Conservation (phyloP, 1,140 invertebrate species). For the Antheraea mylitta region DNA sequence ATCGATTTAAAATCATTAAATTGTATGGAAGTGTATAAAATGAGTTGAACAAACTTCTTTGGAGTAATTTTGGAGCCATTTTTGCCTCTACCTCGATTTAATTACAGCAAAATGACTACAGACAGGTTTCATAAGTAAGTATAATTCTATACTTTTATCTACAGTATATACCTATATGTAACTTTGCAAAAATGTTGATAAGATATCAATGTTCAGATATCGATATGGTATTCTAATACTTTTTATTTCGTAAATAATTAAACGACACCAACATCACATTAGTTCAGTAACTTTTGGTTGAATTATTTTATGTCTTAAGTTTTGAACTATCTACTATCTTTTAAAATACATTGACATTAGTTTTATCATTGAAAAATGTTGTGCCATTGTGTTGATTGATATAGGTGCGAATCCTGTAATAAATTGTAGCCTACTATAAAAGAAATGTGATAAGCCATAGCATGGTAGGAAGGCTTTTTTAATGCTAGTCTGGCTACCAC, state of each 20-base stretch:
- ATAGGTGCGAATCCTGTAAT: too few species aligned
- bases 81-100: constrained; percentile 5
- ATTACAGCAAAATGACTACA: constrained; percentile 57
- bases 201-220: constrained; percentile 10
- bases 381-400: too few species aligned
- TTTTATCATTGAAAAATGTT: too few species aligned
- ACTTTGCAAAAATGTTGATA: constrained; percentile 22
- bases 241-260: not conserved
- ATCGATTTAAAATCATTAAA: constrained; percentile 57
- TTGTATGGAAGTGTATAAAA: constrained; percentile 45
- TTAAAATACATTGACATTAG: too few species aligned
- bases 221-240: not conserved
- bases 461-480: too few species aligned
- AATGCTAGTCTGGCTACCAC: too few species aligned
- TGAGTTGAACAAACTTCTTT: constrained; percentile 60
- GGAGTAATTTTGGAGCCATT: constrained; percentile 21
- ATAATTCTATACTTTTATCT: constrained; percentile 17
- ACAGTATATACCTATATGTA: not conserved
- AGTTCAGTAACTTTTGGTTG: too few species aligned
- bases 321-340: too few species aligned
- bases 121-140: constrained; percentile 75
- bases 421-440: too few species aligned
- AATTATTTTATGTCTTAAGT: too few species aligned
- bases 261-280: not conserved
- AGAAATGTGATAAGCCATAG: too few species aligned